Evolutionary conservation across 2,888 invertebrate genomes (phyloP).

Genomic region (Hololepta plana): DNA sequence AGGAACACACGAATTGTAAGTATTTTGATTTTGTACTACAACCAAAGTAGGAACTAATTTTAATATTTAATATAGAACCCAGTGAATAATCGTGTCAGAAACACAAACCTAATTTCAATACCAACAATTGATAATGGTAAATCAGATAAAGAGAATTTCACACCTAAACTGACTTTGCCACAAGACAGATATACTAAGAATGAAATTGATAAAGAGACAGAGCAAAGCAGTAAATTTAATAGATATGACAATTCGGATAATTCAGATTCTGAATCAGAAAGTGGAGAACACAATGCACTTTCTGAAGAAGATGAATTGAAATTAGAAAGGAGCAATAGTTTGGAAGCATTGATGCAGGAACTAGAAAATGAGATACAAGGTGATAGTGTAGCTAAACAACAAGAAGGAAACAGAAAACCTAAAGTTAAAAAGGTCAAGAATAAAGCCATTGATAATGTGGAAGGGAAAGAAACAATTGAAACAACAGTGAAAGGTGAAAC

Average conservation of each 20-base stretch:
- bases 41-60: too few relatives aligned
- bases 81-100: slow-evolving; percentile 18
- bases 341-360: slow-evolving; percentile 33
- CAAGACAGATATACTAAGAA: slow-evolving; percentile 20
- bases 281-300: slow-evolving; percentile 19
- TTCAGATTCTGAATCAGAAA: slow-evolving; percentile 23
- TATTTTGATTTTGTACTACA: too few relatives aligned
- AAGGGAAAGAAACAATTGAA: slow-evolving; percentile 5
- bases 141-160: slow-evolving; percentile 7
- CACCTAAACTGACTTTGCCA: slow-evolving; percentile 18
- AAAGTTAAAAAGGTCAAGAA: too few relatives aligned
- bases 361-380: slow-evolving; percentile 31
- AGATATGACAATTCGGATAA: slow-evolving; percentile 30
- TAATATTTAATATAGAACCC: slow-evolving; percentile 18
- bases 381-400: slow-evolving; percentile 8
- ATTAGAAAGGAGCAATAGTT: slow-evolving; percentile 29
- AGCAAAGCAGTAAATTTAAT: slow-evolving; percentile 28
- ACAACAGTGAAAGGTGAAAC: not conserved
- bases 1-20: slow-evolving; percentile 14
- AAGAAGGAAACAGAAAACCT: slow-evolving; percentile 10
- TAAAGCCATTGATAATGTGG: not conserved
- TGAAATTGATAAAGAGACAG: slow-evolving; percentile 11
- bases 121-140: slow-evolving; percentile 24
- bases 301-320: slow-evolving; percentile 23
- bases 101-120: slow-evolving; percentile 32